These are phyloP conservation scores for Euura lappo DNA, from an alignment of 1,140 invertebrate genomes.

Conservation along the genomic window DNA sequence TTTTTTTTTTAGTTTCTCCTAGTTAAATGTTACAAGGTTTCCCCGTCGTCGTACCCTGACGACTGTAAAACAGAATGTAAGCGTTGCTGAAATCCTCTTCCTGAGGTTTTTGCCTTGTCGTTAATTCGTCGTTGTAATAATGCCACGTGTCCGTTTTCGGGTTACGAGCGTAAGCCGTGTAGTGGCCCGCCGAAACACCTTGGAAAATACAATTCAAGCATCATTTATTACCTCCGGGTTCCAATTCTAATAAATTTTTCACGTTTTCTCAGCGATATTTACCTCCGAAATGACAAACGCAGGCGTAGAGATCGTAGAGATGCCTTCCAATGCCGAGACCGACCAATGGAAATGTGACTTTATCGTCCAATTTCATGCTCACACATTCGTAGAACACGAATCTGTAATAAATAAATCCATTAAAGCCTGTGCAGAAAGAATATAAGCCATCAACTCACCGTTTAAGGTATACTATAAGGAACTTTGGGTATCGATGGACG, in stretches of 20 bases:
- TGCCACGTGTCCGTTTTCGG: slow-evolving; percentile 69
- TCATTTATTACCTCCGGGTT: not conserved
- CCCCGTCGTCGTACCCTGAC: slow-evolving; percentile 59
- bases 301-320: slow-evolving; percentile 72
- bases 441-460: slow-evolving; percentile 54
- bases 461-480: slow-evolving; percentile 75
- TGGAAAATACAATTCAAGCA: slow-evolving; percentile 35
- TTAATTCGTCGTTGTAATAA: slow-evolving; percentile 73
- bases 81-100: slow-evolving; percentile 71
- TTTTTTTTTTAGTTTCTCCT: not conserved
- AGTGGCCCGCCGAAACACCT: slow-evolving; percentile 74
- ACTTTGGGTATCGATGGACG: slow-evolving; percentile 74
- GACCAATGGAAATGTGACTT: slow-evolving; percentile 70
- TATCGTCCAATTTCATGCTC: slow-evolving; percentile 73
- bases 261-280: slow-evolving; percentile 35
- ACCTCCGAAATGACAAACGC: slow-evolving; percentile 78
- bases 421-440: too few species aligned
- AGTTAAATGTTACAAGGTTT: slow-evolving; percentile 58
- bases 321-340: slow-evolving; percentile 61
- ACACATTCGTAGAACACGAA: slow-evolving; percentile 75
- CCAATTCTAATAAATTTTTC: not conserved
- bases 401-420: slow-evolving; percentile 52
- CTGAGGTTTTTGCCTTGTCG: slow-evolving; percentile 65
- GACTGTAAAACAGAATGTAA: slow-evolving; percentile 75
- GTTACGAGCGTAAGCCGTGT: slow-evolving; percentile 73